Percentiles rank a stretch among this genome's conserved stretches.
Conservation (phyloP, 1,140 invertebrate species). For the Tetranychus urticae region DNA sequence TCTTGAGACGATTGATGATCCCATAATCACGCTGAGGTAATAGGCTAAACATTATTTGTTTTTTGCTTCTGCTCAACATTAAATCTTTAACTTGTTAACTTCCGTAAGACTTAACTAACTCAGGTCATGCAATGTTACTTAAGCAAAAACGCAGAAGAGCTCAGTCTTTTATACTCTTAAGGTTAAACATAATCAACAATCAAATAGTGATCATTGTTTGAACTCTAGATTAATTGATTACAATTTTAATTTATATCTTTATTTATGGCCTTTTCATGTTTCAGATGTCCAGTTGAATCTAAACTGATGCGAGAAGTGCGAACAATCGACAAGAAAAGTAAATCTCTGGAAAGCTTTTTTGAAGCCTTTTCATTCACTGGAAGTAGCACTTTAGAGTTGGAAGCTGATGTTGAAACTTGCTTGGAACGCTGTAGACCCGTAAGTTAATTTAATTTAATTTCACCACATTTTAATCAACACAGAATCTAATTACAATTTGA, state of each 20-base stretch:
- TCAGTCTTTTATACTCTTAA: no score
- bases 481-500: background rate
- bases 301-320: conserved; percentile 16
- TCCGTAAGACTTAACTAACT: no score
- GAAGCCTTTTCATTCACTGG: conserved; percentile 16
- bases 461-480: background rate
- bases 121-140: no score
- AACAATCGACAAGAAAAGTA: conserved; percentile 10
- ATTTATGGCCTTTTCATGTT: background rate
- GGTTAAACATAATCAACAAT: no score
- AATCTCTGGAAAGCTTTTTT: conserved; percentile 14
- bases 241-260: background rate
- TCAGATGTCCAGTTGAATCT: conserved; percentile 14
- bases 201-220: no score
- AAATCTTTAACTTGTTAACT: no score
- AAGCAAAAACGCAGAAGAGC: no score
- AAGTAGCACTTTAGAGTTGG: conserved; percentile 11
- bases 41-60: no score
- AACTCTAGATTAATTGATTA: no score
- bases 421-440: conserved; percentile 14
- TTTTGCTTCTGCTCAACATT: no score
- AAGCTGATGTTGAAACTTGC: conserved; percentile 16
- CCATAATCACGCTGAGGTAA: no score
- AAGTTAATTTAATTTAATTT: background rate
- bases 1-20: no score